A percentile compares a stretch with the other conserved stretches of the same genome.
Conservation (phyloP, 2,797 vertebrate genomes). For the Urophycis tenuis region DNA sequence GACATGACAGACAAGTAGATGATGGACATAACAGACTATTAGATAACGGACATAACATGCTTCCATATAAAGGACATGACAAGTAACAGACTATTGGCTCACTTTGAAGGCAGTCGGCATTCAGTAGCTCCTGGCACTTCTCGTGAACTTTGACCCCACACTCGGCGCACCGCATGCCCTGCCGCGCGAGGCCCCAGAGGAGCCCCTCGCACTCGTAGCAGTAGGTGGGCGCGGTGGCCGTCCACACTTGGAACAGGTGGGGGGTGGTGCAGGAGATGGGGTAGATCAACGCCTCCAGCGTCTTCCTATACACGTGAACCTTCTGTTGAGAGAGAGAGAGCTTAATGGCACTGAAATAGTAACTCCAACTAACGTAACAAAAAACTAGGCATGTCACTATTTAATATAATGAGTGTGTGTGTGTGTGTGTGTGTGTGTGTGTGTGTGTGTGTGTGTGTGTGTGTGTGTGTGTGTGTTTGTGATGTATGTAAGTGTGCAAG, state of each 20-base stretch:
- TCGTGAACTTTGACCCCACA: conserved; percentile 99
- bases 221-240: conserved; percentile 93
- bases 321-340: conserved; percentile 68
- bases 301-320: conserved; percentile 91
- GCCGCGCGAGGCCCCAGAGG: conserved; percentile 93
- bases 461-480: conserved; percentile 4
- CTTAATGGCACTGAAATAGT: background rate
- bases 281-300: conserved; percentile 94
- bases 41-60: background rate
- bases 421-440: conserved; percentile 5
- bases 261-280: conserved; percentile 97
- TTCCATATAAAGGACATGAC: background rate
- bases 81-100: conserved; percentile 48
- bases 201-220: conserved; percentile 96
- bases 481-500: background rate
- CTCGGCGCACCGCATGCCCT: conserved; percentile 93
- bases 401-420: conserved; percentile 2
- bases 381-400: no score
- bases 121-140: conserved; percentile 97
- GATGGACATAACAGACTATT: background rate
- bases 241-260: conserved; percentile 95
- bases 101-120: conserved; percentile 92
- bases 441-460: conserved; percentile 2
- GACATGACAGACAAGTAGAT: background rate
- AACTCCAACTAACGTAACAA: background rate